Conservation (phyloP, 2,888 invertebrate genomes). For the Limnephilus auricula region DNA sequence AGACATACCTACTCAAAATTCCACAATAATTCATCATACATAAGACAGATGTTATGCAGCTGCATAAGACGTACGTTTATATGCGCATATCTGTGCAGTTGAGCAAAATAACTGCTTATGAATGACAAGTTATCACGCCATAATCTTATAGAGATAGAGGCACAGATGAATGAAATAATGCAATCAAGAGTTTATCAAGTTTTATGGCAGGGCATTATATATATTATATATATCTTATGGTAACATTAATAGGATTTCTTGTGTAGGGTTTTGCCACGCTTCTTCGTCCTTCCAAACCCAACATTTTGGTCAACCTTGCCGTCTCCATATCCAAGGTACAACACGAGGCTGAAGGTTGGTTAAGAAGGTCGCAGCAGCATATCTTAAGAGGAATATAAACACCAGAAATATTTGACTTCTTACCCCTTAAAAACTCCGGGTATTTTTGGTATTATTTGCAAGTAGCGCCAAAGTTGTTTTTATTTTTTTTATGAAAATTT, state of each 20-base stretch:
- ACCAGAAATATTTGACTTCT: no score
- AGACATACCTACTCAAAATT: not conserved
- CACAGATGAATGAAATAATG: not conserved
- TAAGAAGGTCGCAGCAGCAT: not conserved
- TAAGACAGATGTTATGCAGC: not conserved
- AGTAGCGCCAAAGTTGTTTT: no score
- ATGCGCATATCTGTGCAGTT: not conserved
- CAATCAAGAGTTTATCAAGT: not conserved
- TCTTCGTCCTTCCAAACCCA: not conserved
- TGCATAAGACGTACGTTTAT: not conserved
- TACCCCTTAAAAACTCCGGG: no score
- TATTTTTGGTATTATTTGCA: no score
- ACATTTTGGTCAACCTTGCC: not conserved
- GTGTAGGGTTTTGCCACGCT: not conserved
- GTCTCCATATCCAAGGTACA: not conserved
- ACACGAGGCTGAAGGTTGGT: not conserved
- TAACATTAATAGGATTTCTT: no score
- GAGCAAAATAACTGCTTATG: not conserved
- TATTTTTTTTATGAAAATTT: no score
- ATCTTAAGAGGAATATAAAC: no score
- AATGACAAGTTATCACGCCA: not conserved
- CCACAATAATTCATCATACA: conserved; percentile 9
- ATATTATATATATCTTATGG: not conserved
- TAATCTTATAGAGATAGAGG: not conserved
- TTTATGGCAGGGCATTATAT: no score